Evolutionary conservation across 2,797 vertebrate genomes (phyloP).

Genomic region (Fistularia commersonii): DNA sequence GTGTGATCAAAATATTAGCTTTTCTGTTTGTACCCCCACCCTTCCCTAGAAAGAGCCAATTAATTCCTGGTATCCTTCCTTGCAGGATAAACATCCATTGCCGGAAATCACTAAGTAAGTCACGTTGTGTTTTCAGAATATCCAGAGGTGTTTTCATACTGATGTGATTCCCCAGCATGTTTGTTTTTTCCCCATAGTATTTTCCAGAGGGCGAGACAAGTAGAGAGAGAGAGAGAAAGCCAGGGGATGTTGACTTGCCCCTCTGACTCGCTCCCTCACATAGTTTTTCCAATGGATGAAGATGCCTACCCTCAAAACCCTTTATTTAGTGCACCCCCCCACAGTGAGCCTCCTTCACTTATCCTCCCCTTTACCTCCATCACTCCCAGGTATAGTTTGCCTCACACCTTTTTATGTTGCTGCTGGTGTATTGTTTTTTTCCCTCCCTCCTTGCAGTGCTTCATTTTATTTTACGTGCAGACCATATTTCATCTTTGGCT

Average conservation of each 20-base stretch:
- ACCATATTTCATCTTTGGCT: no score
- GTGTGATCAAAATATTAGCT: no score
- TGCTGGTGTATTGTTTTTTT: slow-evolving; percentile 24
- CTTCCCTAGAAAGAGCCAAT: no score
- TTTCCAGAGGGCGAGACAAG: slow-evolving; percentile 51
- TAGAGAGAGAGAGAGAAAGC: slow-evolving; percentile 30
- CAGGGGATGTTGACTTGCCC: slow-evolving; percentile 66
- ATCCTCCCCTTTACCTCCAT: slow-evolving; percentile 58
- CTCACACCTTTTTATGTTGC: slow-evolving; percentile 30
- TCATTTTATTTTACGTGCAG: not conserved
- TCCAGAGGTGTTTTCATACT: slow-evolving; percentile 5
- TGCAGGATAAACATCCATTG: slow-evolving; percentile 20
- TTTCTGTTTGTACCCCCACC: no score
- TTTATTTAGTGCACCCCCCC: slow-evolving; percentile 60
- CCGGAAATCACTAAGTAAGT: slow-evolving; percentile 29
- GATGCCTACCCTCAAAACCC: slow-evolving; percentile 53
- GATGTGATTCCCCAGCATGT: slow-evolving; percentile 34
- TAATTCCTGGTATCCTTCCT: not conserved
- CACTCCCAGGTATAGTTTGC: slow-evolving; percentile 68
- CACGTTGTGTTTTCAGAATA: not conserved
- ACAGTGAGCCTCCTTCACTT: slow-evolving; percentile 59
- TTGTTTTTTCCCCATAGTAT: slow-evolving; percentile 39
- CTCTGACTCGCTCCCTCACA: slow-evolving; percentile 58
- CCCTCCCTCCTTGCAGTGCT: not conserved
- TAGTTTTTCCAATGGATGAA: slow-evolving; percentile 72